Conservation (phyloP, 2,797 vertebrate species). For the Coregonus suidteri region DNA sequence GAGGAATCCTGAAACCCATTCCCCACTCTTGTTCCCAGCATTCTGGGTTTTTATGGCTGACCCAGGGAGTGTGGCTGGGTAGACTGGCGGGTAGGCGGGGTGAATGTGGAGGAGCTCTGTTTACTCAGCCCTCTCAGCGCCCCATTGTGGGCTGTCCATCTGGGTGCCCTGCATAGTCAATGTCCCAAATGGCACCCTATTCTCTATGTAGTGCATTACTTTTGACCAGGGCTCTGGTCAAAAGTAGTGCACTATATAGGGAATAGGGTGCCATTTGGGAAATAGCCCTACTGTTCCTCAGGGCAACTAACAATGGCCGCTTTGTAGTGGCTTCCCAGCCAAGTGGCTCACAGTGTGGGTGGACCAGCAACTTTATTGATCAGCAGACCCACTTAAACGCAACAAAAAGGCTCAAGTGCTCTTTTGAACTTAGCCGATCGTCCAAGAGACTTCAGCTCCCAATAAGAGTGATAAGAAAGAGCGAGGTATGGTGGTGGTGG, state of each 20-base stretch:
- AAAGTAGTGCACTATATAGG: neutral
- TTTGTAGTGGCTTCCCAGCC: conserved; percentile 43
- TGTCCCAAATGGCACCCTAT: neutral
- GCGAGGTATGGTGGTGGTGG: neutral
- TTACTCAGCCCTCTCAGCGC: conserved; percentile 44
- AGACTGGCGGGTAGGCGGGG: neutral
- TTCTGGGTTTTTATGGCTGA: conserved; percentile 14
- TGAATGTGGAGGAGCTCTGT: conserved; percentile 32
- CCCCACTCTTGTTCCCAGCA: conserved; percentile 46
- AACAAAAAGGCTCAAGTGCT: conserved; percentile 33
- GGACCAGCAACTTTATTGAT: conserved; percentile 27
- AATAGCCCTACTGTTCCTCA: conserved; percentile 17
- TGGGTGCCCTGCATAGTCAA: conserved; percentile 30
- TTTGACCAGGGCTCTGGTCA: neutral
- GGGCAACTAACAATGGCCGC: conserved; percentile 45
- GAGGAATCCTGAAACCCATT: conserved; percentile 60
- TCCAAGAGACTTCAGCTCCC: conserved; percentile 27
- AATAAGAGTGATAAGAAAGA: conserved; percentile 41
- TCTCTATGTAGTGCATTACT: neutral
- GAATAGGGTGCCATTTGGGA: neutral
- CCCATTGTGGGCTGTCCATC: conserved; percentile 12
- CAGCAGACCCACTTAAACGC: conserved; percentile 19
- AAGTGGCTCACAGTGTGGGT: conserved; percentile 10
- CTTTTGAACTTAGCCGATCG: conserved; percentile 32
- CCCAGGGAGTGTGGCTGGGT: neutral